Evolutionary conservation across 2,888 invertebrate genomes (phyloP).

Genomic region (Furcula furcula): DNA sequence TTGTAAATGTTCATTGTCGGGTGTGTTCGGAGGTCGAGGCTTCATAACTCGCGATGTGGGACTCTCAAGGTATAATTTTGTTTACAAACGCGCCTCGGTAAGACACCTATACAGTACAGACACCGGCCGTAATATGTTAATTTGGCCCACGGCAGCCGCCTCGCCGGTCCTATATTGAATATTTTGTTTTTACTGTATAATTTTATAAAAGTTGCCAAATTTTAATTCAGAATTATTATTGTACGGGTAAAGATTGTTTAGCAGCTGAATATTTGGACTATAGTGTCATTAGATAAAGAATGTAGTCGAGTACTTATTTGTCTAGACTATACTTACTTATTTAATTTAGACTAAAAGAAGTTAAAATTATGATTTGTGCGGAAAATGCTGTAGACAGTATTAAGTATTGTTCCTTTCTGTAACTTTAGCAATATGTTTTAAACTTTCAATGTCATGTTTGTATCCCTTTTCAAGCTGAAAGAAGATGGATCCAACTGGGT

Average conservation of each 20-base stretch:
- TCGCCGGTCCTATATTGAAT: constrained; percentile 57
- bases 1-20: constrained; percentile 32
- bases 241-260: background rate
- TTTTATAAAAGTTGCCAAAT: constrained; percentile 43
- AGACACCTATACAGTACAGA: constrained; percentile 42
- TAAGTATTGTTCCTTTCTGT: too few species aligned
- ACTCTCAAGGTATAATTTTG: constrained; percentile 49
- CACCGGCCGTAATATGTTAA: constrained; percentile 60
- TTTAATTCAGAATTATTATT: constrained; percentile 18
- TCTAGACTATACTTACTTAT: too few species aligned
- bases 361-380: too few species aligned
- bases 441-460: too few species aligned
- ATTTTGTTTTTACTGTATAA: constrained; percentile 60
- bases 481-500: too few species aligned
- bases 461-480: too few species aligned
- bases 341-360: too few species aligned
- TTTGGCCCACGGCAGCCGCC: constrained; percentile 48
- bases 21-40: constrained; percentile 22
- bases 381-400: too few species aligned
- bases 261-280: too few species aligned
- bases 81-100: constrained; percentile 45
- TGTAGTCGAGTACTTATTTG: too few species aligned
- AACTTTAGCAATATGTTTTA: too few species aligned
- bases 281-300: too few species aligned
- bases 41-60: constrained; percentile 42